These are phyloP conservation scores for Euphonia xanthogaster DNA, from an alignment of 2,797 vertebrate genomes.

Conservation along the genomic window DNA sequence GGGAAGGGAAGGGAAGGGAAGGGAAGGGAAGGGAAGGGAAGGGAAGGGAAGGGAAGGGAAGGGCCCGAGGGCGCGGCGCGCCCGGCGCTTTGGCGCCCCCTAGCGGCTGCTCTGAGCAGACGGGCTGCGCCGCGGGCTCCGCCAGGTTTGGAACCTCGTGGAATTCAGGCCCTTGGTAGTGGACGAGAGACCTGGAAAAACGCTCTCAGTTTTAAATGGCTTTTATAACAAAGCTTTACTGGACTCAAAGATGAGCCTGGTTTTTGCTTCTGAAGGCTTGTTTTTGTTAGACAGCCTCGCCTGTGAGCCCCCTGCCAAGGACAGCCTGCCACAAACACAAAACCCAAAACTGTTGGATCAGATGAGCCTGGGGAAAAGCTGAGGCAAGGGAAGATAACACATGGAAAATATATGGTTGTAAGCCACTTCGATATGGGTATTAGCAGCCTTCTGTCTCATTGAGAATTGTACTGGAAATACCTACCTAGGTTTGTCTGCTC, in stretches of 20 bases:
- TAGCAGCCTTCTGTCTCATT: not conserved
- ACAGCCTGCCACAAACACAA: not conserved
- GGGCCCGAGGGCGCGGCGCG: not conserved
- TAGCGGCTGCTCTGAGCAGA: fast-evolving
- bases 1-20: not conserved
- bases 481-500: fast-evolving
- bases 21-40: not conserved
- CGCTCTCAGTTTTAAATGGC: fast-evolving
- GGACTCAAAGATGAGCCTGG: not conserved
- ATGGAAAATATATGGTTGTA: not conserved
- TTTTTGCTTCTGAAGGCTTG: not conserved
- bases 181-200: not conserved
- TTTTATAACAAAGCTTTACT: not conserved
- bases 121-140: fast-evolving
- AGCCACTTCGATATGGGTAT: fast-evolving
- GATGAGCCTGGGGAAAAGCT: not conserved
- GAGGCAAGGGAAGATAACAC: not conserved
- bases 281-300: not conserved
- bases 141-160: fast-evolving
- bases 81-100: not conserved
- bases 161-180: not conserved
- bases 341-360: fast-evolving
- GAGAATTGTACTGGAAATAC: not conserved
- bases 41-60: not conserved
- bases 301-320: not conserved